Base-by-base conservation (phyloP, 2,888 invertebrate species). In the Nebria brevicollis region DNA sequence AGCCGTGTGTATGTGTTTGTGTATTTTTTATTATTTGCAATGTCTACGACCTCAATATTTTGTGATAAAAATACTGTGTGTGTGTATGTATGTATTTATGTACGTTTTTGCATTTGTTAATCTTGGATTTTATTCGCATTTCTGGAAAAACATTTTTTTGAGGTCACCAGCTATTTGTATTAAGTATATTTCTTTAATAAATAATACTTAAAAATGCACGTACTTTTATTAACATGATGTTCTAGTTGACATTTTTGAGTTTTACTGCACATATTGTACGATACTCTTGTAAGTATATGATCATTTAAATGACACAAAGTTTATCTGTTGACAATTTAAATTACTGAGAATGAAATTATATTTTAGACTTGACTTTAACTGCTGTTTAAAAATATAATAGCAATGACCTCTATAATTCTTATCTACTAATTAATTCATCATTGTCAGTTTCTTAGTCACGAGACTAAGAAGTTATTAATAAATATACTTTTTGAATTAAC, bases 391-490 rank as follows among this genome's bases (percentile, higher is more conserved):
- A 75, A 75, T 75, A 42, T 10, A 75, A 75, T 75, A 75, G 26
- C 75, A 75, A 75, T 75, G 75, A 75, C 75, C 75, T 75, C 75
- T 75, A 75, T 75, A 25, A 41, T 73, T 75, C 75, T 75, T 75
- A 75, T 75, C 75, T 75, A 15, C 42, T n/a, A 25, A 11, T 65
- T 65, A 75, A 75, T 75, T 75, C 42, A 65, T 75, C 75, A 75
- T 25, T 75, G 75, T 75, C 75, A 75, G 15, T n/a, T 25, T 15
- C 13, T 54, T 64, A 25, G 75, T 75, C 64, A 25, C 75, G 26
- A 68, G 68, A 68, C 68, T 7, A 54, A n/a, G 26, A 70, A 20
- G 26, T 26, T 70, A 70, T 70, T 70, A 26, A 70, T 70, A 70
- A 25, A 70, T 70, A 13, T 20, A 70, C 26, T 11, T 68, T 25